These are phyloP conservation scores for Otocyon megalotis DNA, from an alignment of 2,113 vertebrate genomes.

Conservation along the genomic window DNA sequence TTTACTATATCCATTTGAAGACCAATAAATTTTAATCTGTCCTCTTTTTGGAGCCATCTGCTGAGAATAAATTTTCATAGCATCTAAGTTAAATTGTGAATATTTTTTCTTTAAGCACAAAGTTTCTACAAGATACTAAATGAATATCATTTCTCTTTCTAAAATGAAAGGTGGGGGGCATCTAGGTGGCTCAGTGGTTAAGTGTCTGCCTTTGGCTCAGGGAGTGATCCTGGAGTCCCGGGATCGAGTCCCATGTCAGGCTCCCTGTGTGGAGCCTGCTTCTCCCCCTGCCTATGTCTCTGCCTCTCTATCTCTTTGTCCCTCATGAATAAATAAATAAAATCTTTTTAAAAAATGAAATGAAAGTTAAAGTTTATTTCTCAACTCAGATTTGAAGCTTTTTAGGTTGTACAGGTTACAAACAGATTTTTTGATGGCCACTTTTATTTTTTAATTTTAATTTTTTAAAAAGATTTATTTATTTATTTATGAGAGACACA, in stretches of 20 bases:
- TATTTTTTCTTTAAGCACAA: conserved; percentile 49
- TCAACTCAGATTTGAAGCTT: neutral
- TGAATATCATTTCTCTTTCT: neutral
- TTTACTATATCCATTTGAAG: conserved; percentile 62
- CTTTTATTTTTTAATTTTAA: neutral
- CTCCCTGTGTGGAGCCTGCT: too few relatives aligned
- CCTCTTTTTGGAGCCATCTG: conserved; percentile 65
- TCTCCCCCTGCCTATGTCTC: too few relatives aligned
- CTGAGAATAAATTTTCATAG: conserved; percentile 53
- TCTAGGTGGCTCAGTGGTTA: too few relatives aligned
- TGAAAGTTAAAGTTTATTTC: neutral
- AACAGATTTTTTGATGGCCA: neutral
- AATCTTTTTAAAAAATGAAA: too few relatives aligned
- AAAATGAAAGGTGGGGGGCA: neutral
- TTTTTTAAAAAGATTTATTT: too few relatives aligned
- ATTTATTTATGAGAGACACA: too few relatives aligned
- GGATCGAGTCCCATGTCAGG: too few relatives aligned
- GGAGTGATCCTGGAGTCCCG: too few relatives aligned
- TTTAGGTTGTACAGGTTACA: neutral
- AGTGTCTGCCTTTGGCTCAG: too few relatives aligned
- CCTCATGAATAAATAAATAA: too few relatives aligned
- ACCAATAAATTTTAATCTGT: conserved; percentile 68
- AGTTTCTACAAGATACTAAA: conserved; percentile 39
- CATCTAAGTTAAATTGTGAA: conserved; percentile 45
- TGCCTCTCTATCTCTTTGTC: too few relatives aligned